Conservation (phyloP, 2,797 vertebrate species). For the Lagorchestes hirsutus region DNA sequence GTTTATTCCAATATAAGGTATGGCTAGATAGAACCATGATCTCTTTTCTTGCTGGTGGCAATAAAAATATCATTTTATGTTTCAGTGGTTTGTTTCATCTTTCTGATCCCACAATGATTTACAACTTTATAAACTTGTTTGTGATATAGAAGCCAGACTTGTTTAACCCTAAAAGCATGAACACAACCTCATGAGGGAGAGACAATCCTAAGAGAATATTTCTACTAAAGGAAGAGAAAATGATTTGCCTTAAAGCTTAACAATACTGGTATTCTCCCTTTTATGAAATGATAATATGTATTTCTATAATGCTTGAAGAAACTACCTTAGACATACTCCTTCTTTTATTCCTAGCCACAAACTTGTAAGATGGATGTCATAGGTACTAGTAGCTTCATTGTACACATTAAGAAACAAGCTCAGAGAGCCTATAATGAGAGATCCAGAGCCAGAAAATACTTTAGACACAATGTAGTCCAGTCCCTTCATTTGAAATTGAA, state of each 20-base stretch:
- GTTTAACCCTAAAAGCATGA: background rate
- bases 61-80: background rate
- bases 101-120: background rate
- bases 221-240: background rate
- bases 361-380: background rate
- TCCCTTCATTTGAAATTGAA: background rate
- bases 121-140: slow-evolving; percentile 17
- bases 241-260: background rate
- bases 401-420: background rate
- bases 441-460: background rate
- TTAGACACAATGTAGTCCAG: background rate
- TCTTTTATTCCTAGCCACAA: background rate
- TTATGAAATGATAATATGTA: background rate
- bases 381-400: background rate
- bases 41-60: background rate
- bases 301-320: background rate
- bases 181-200: background rate
- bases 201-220: background rate
- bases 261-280: background rate
- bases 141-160: background rate
- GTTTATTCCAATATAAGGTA: background rate
- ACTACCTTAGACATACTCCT: background rate
- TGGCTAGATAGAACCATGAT: background rate
- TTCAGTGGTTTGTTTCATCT: background rate
- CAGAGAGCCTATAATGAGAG: background rate